A percentile compares a stretch with the other conserved stretches of the same genome.
These are phyloP conservation scores for Drosophila lutescens DNA, from an alignment of 2,888 invertebrate species.

Conservation along the genomic window DNA sequence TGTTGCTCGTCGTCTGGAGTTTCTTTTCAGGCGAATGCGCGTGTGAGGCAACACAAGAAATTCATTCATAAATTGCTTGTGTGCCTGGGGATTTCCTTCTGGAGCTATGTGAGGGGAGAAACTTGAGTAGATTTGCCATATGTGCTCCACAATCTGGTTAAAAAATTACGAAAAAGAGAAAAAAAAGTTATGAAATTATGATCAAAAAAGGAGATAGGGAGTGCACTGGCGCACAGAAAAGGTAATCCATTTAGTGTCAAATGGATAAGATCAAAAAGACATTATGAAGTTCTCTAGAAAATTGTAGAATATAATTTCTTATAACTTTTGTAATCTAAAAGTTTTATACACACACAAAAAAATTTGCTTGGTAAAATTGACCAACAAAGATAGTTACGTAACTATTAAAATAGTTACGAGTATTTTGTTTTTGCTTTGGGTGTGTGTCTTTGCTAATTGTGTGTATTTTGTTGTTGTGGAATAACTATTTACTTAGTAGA, in stretches of 20 bases:
- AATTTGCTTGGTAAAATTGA: too few species aligned
- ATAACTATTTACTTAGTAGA: too few species aligned
- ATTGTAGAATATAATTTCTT: too few species aligned
- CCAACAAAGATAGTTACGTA: too few species aligned
- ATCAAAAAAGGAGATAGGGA: not conserved
- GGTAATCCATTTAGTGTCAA: not conserved
- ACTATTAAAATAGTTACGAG: too few species aligned
- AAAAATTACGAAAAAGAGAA: conserved; percentile 28
- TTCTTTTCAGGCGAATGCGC: conserved; percentile 63
- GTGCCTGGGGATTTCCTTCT: conserved; percentile 24
- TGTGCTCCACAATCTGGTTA: conserved; percentile 49
- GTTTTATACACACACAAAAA: too few species aligned
- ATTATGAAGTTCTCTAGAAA: not conserved
- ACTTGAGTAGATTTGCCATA: conserved; percentile 72
- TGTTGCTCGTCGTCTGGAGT: conserved; percentile 49
- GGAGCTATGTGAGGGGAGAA: conserved; percentile 40
- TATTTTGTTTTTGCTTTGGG: too few species aligned
- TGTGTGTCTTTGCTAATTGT: too few species aligned
- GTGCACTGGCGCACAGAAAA: not conserved
- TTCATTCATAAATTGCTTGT: conserved; percentile 81
- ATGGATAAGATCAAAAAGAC: too few species aligned
- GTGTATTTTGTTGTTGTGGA: too few species aligned
- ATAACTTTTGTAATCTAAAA: too few species aligned
- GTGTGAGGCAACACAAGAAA: conserved; percentile 82
- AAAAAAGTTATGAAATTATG: not conserved